These are phyloP conservation scores for Anagyrus pseudococci DNA, from an alignment of 2,888 invertebrate species.

Conservation along the genomic window DNA sequence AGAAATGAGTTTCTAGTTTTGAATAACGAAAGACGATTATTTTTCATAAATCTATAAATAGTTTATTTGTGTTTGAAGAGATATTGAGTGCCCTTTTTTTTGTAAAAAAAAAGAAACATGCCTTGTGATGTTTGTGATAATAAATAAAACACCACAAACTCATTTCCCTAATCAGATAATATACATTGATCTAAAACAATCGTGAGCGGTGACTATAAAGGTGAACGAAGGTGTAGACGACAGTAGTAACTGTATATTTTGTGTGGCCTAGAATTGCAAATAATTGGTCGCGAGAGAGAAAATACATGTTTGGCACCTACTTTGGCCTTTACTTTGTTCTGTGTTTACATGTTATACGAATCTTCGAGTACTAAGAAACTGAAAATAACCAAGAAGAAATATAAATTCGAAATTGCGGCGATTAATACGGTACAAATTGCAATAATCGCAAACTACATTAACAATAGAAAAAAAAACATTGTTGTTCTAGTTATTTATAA, in stretches of 20 bases:
- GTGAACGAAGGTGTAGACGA: conserved; percentile 19
- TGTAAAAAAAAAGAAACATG: no score
- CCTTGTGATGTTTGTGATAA: conserved; percentile 10
- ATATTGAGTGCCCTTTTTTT: conserved; percentile 15
- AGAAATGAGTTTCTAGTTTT: conserved; percentile 12
- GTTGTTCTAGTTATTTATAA: no score
- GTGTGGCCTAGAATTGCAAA: conserved; percentile 31
- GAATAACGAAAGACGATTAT: no score
- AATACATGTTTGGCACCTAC: conserved; percentile 53
- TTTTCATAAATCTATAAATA: no score
- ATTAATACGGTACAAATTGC: neutral
- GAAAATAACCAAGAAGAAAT: conserved; percentile 49
- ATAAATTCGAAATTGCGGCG: conserved; percentile 32
- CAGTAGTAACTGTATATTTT: conserved; percentile 13
- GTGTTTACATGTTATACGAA: conserved; percentile 49
- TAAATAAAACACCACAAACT: conserved; percentile 12
- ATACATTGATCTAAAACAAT: conserved; percentile 22
- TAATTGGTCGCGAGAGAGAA: conserved; percentile 37
- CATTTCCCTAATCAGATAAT: conserved; percentile 14
- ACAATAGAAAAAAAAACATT: no score
- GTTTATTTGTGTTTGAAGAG: no score
- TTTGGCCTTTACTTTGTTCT: conserved; percentile 44
- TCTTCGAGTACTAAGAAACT: conserved; percentile 58
- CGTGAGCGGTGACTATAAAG: conserved; percentile 13
- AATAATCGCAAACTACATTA: no score